These are phyloP conservation scores for Paralichthys olivaceus DNA, from an alignment of 2,113 vertebrate genomes.

Conservation along the genomic window DNA sequence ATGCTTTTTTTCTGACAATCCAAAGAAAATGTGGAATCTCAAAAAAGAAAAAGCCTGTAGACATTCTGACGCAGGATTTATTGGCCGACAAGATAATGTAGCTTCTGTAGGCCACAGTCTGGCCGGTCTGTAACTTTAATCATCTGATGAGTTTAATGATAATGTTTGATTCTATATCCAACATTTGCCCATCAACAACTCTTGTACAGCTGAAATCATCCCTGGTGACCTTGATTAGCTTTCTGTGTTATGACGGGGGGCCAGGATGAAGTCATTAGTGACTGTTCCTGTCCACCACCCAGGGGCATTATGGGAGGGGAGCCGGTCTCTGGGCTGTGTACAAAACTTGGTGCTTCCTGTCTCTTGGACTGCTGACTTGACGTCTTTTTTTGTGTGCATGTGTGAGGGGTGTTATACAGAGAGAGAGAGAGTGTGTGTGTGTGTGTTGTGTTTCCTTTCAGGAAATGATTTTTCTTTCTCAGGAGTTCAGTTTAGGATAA, in stretches of 20 bases:
- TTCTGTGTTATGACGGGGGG: neutral
- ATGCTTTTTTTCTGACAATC: neutral
- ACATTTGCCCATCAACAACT: conserved; percentile 8
- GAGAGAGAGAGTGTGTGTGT: neutral
- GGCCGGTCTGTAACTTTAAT: too few species aligned
- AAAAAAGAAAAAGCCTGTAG: neutral
- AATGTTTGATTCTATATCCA: neutral
- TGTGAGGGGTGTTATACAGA: neutral
- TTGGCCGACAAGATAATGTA: neutral
- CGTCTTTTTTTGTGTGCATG: conserved; percentile 9
- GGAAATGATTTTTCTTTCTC: neutral
- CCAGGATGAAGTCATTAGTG: conserved; percentile 42
- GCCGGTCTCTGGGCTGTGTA: conserved; percentile 21
- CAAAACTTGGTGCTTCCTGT: conserved; percentile 58
- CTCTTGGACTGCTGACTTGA: conserved; percentile 55
- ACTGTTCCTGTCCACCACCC: conserved; percentile 34
- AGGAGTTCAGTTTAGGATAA: neutral
- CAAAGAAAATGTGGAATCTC: neutral
- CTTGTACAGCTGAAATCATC: neutral
- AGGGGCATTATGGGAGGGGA: conserved; percentile 32
- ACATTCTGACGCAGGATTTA: neutral
- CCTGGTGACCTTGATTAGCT: neutral
- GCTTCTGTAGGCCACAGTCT: neutral
- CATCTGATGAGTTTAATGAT: neutral
- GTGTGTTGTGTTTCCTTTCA: neutral